Conservation (phyloP, 2,113 vertebrate genomes). For the Paratilapia polleni region DNA sequence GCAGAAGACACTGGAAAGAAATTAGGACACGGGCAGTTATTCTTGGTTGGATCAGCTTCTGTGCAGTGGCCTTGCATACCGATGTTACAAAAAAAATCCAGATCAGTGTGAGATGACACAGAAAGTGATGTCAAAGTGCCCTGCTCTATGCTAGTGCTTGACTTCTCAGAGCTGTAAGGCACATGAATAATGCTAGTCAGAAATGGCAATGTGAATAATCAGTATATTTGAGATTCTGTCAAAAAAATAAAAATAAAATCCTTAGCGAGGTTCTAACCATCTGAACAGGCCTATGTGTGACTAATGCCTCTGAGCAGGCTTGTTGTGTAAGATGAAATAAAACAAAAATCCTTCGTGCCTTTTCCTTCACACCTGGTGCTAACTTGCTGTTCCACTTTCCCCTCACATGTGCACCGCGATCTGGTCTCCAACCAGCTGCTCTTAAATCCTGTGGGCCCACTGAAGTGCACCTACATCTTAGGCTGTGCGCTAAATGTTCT, state of each 20-base stretch:
- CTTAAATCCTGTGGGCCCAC: background rate
- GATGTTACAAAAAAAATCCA: background rate
- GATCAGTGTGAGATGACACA: background rate
- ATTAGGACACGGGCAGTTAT: background rate
- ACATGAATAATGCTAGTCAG: background rate
- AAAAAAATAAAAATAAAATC: too few species aligned
- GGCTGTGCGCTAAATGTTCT: background rate
- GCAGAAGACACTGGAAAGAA: background rate
- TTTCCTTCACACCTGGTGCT: background rate
- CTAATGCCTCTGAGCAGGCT: background rate
- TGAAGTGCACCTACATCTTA: background rate
- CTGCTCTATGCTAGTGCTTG: background rate
- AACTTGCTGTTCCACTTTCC: background rate
- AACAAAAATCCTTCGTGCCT: background rate
- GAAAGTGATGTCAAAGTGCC: background rate
- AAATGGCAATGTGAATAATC: background rate
- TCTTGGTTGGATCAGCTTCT: background rate
- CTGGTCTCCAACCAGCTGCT: background rate
- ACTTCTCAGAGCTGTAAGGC: background rate
- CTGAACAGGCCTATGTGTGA: background rate
- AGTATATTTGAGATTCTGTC: background rate
- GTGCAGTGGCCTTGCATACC: background rate
- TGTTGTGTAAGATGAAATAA: background rate
- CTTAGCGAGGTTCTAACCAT: background rate
- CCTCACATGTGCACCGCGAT: background rate